phyloP scores from a whole-genome alignment of 2,888 invertebrate genomes.

The Cheilosia vulpina region DNA sequence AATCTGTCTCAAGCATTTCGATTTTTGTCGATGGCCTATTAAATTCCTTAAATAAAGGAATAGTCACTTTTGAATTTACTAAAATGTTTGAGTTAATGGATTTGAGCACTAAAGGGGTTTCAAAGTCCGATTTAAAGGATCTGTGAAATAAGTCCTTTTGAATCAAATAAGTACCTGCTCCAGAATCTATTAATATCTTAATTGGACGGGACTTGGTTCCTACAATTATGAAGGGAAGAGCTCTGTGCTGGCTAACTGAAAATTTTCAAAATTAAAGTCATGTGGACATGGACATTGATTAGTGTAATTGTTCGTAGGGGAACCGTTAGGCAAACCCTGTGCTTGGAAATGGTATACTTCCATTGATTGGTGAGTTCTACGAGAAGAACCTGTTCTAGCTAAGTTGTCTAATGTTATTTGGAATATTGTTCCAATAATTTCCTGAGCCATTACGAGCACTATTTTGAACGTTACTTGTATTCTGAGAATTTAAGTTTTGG shows the following conservation, averaged over 20 bases:
- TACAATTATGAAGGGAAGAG: constrained; percentile 35
- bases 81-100: neutral
- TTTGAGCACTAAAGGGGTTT: constrained; percentile 4
- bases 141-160: constrained; percentile 4
- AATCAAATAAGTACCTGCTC: neutral
- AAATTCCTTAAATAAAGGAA: constrained; percentile 23
- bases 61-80: neutral
- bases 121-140: constrained; percentile 6
- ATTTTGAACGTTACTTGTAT: too few species aligned
- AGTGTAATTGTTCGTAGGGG: too few species aligned
- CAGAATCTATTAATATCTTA: constrained; percentile 23
- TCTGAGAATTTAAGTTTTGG: neutral
- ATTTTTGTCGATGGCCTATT: neutral
- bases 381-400: too few species aligned
- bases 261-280: constrained; percentile 1
- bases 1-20: too few species aligned
- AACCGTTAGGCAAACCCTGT: too few species aligned
- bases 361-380: too few species aligned
- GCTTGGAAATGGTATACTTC: too few species aligned
- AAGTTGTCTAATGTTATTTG: neutral
- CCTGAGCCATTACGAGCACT: too few species aligned
- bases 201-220: constrained; percentile 6
- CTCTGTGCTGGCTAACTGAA: neutral
- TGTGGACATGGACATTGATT: too few species aligned
- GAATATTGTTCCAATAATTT: too few species aligned